These are phyloP conservation scores for Cryptus armator DNA, from an alignment of 2,888 invertebrate genomes.

Conservation along the genomic window DNA sequence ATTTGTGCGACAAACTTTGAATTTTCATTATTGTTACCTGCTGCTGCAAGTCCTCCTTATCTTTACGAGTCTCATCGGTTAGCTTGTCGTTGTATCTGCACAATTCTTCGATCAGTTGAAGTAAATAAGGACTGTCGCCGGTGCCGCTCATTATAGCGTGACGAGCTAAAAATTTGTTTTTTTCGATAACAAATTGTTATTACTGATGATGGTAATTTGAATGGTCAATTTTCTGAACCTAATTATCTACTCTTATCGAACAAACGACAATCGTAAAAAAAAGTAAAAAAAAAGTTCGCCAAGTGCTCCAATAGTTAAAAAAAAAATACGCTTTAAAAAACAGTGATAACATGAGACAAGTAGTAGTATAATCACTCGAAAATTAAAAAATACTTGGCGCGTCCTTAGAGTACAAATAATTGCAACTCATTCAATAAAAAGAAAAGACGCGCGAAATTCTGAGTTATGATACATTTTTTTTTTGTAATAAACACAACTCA, in stretches of 20 bases:
- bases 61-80: constrained; percentile 88
- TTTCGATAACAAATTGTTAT: not conserved
- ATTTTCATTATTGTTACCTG: constrained; percentile 87
- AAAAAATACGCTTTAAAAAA: too few relatives aligned
- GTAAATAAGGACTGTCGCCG: constrained; percentile 84
- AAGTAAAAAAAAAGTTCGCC: not conserved
- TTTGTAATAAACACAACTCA: too few relatives aligned
- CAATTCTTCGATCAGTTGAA: constrained; percentile 88
- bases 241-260: not conserved
- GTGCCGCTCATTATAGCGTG: constrained; percentile 84
- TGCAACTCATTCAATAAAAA: too few relatives aligned
- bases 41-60: constrained; percentile 90
- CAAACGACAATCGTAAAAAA: too few relatives aligned
- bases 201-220: not conserved
- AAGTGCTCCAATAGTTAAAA: too few relatives aligned
- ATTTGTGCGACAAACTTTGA: constrained; percentile 50
- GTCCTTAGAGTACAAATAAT: too few relatives aligned
- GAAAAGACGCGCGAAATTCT: too few relatives aligned
- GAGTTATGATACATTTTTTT: too few relatives aligned
- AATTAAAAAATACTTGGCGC: too few relatives aligned
- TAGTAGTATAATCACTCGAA: too few relatives aligned
- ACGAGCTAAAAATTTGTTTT: constrained; percentile 82
- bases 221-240: not conserved
- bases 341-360: too few relatives aligned
- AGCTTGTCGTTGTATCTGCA: constrained; percentile 88